Percentiles rank a stretch among this genome's conserved stretches.
These are phyloP conservation scores for Fundulus diaphanus DNA, from an alignment of 2,797 vertebrate species.

Conservation along the genomic window DNA sequence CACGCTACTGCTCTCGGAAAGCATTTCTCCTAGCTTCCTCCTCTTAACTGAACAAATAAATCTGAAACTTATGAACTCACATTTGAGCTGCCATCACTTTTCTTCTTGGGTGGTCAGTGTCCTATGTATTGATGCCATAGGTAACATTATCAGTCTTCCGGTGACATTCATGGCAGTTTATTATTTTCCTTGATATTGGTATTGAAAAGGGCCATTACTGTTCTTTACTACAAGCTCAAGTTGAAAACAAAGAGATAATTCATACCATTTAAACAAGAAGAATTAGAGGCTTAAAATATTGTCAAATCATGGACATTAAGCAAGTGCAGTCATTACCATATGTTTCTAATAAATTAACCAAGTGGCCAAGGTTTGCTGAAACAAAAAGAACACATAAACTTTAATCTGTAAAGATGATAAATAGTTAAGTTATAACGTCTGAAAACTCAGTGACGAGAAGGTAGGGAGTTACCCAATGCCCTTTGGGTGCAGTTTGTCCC, in stretches of 20 bases:
- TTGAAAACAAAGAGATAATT: not conserved
- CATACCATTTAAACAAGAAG: not conserved
- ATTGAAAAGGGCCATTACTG: not conserved
- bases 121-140: too few species aligned
- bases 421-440: conserved; percentile 17
- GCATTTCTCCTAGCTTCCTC: not conserved
- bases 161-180: too few species aligned
- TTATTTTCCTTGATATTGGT: not conserved
- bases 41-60: not conserved
- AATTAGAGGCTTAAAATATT: not conserved
- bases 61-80: not conserved
- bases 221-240: not conserved
- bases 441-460: conserved; percentile 18
- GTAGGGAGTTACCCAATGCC: not conserved
- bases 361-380: not conserved
- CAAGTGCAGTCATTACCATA: not conserved
- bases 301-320: not conserved
- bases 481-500: conserved; percentile 22
- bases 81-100: not conserved
- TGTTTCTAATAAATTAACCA: not conserved
- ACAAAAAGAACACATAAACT: conserved; percentile 11
- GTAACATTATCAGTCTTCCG: not conserved
- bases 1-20: not conserved
- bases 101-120: not conserved
- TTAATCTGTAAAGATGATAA: conserved; percentile 34